These are phyloP conservation scores for Hyperoplus lanceolatus DNA, from an alignment of 2,797 vertebrate species.

Conservation along the genomic window DNA sequence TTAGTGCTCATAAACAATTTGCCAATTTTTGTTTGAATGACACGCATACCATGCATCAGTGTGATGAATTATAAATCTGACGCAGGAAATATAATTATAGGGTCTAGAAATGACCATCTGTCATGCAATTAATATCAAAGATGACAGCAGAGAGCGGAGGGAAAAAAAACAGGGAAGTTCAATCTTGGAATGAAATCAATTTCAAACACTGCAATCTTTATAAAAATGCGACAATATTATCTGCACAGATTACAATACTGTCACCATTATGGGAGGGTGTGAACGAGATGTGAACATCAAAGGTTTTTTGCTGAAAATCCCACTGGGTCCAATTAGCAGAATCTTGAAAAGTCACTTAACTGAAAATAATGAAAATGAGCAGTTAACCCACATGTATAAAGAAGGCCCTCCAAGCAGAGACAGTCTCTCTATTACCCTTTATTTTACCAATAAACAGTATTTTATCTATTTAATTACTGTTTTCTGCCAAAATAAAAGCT, in stretches of 20 bases:
- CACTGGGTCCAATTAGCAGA: constrained; percentile 80
- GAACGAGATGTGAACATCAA: constrained; percentile 71
- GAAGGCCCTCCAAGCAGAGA: constrained; percentile 39
- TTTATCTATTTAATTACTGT: constrained; percentile 28
- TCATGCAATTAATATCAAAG: constrained; percentile 57
- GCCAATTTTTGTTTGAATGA: constrained; percentile 15
- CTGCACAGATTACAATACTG: constrained; percentile 68
- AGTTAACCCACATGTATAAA: constrained; percentile 69
- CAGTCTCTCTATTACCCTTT: constrained; percentile 17
- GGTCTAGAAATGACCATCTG: constrained; percentile 58
- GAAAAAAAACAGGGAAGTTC: constrained; percentile 19
- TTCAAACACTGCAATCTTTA: constrained; percentile 63
- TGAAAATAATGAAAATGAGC: constrained; percentile 69
- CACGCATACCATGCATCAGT: constrained; percentile 43
- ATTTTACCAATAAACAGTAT: constrained; percentile 30
- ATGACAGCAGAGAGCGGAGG: constrained; percentile 49
- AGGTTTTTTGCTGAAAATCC: constrained; percentile 67
- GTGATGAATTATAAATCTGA: constrained; percentile 53
- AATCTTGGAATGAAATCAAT: constrained; percentile 58
- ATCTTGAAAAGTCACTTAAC: constrained; percentile 70
- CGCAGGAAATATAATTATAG: constrained; percentile 62
- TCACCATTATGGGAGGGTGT: constrained; percentile 66
- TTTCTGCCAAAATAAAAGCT: constrained; percentile 30
- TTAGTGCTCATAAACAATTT: constrained; percentile 27
- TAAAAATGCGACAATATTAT: constrained; percentile 72